Conservation (phyloP, 2,797 vertebrate species). For the Enteromius paludinosus region DNA sequence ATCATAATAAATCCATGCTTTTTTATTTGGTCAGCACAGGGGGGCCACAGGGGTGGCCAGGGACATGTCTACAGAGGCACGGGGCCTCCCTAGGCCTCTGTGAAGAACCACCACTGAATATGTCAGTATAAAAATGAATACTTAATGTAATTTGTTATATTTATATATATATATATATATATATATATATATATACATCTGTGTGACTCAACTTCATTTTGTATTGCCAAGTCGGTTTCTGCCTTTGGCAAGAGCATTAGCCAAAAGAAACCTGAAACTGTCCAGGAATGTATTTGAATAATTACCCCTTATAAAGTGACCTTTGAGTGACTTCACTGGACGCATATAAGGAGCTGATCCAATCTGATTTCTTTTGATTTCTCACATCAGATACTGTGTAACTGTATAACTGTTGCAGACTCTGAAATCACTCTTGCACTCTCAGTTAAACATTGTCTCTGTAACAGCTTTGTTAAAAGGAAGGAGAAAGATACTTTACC, state of each 20-base stretch:
- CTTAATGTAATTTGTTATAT: not conserved
- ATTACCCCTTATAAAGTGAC: constrained; percentile 37
- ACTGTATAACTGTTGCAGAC: not conserved
- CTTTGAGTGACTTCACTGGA: constrained; percentile 5
- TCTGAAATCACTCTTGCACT: not conserved
- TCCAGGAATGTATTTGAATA: constrained; percentile 22
- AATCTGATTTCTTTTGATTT: constrained; percentile 9
- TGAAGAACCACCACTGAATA: no score
- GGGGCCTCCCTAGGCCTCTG: no score
- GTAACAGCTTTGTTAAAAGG: constrained; percentile 15
- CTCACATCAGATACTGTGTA: not conserved
- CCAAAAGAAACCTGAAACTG: constrained; percentile 8
- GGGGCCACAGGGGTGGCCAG: no score
- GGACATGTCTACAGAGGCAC: no score
- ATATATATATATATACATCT: not conserved
- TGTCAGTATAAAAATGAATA: not conserved
- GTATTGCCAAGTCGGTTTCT: constrained; percentile 7
- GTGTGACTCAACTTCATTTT: not conserved
- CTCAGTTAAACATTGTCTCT: not conserved
- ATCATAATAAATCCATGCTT: no score
- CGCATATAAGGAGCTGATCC: constrained; percentile 1
- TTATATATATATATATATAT: no score
- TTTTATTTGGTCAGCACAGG: no score
- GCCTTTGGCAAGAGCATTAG: constrained; percentile 44
- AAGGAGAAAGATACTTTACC: not conserved